Conservation (phyloP, 2,113 vertebrate species). For the Varanus komodoensis region DNA sequence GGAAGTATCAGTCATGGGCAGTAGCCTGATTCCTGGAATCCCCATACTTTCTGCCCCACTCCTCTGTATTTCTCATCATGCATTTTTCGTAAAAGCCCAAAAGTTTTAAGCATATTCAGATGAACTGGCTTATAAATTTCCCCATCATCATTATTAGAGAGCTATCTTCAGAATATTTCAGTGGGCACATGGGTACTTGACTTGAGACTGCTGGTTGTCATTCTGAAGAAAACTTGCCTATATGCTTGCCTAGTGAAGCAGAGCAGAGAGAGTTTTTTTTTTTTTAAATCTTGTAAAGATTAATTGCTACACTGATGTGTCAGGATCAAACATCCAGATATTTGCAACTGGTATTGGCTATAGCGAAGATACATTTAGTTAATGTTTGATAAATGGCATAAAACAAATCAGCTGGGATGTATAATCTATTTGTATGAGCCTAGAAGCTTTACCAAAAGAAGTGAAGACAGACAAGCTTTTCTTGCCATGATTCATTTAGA, state of each 20-base stretch:
- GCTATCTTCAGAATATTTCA: not conserved
- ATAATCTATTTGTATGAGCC: constrained; percentile 15
- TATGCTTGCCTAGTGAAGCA: not conserved
- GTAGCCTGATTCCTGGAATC: not conserved
- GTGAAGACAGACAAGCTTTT: not conserved
- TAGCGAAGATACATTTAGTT: not conserved
- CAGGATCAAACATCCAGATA: not conserved
- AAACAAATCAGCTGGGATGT: constrained; percentile 9
- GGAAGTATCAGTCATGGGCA: not conserved
- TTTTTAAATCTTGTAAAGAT: not conserved
- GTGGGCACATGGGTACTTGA: not conserved
- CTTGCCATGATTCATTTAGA: not conserved
- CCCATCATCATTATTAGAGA: too few species aligned
- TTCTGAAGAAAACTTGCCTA: not conserved
- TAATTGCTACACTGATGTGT: not conserved
- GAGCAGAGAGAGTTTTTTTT: not conserved
- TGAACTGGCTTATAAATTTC: not conserved
- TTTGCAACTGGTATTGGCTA: not conserved
- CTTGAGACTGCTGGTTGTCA: not conserved
- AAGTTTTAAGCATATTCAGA: not conserved
- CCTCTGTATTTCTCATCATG: not conserved
- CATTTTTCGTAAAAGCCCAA: not conserved
- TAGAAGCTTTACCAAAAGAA: constrained; percentile 23
- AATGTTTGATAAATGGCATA: not conserved
- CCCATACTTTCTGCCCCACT: not conserved